Evolutionary conservation across 1,140 invertebrate genomes (phyloP), one percentile per base, ranked within the genome.

Genomic region (Bombus polaris): DNA sequence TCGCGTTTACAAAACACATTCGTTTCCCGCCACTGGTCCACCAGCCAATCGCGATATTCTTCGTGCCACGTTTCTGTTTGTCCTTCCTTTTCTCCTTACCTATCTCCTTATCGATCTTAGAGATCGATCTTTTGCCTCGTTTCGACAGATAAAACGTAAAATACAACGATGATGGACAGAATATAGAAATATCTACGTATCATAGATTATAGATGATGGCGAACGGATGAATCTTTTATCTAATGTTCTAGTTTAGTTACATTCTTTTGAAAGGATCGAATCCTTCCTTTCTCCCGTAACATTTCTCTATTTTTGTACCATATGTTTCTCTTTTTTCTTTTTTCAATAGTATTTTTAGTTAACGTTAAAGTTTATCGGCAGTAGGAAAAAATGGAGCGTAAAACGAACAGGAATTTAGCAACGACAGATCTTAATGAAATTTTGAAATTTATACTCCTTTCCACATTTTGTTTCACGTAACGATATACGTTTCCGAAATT

Each of bases 1-100:
- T 89, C 79, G 88, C 85, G 88, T 89, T 89, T 79, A 79, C 85
- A 87, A 89, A 89, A 89, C 88, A 83, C 82, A 87, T 89, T 89
- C 88, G 66, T 83, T 87, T 78, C 37, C 76, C 70, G 35, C 28
- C 70, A 37, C 32, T 39, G 28, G 18, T 57, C 53, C 81, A 75
- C 85, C 68, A 78, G 70, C 75, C 28, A 18, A 9, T 18, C 3
- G 15, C 47, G 1, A 53, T 28, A 42, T 9, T 37, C 44, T 53
- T 53, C 73, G 37, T 15, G 39, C 28, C 37, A 25, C 10, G 18
- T 71, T 15, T 71, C 70, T 42, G 12, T 71, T 42, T 71, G 13
- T 28, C 28, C 59, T 12, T 62, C 59, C 59, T 4, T 62, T 62
- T 13, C 4, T 35, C 32, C 44, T 75, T 25, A 37, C 0, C 22